These are phyloP conservation scores for Choristoneura fumiferana DNA, from an alignment of 1,140 invertebrate species.

Conservation along the genomic window DNA sequence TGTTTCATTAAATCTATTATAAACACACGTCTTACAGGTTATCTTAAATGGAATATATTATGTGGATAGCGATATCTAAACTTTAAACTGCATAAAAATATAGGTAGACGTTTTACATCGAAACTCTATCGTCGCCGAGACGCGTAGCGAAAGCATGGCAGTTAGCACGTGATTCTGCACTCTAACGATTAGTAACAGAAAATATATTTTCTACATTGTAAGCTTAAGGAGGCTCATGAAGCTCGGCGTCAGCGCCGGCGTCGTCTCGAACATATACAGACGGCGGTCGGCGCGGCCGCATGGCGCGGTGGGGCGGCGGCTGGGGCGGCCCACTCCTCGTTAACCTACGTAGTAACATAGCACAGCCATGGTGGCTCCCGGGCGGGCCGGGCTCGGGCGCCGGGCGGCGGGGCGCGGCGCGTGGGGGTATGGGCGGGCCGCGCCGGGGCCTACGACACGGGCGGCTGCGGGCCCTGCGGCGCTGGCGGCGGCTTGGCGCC, in stretches of 20 bases:
- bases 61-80: constrained; percentile 57
- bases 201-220: constrained; percentile 60
- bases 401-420: constrained; percentile 34
- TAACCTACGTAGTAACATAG: constrained; percentile 70
- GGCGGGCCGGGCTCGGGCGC: constrained; percentile 2
- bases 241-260: constrained; percentile 29
- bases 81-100: constrained; percentile 47
- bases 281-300: constrained; percentile 22
- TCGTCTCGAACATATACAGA: constrained; percentile 31
- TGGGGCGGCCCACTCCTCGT: constrained; percentile 41
- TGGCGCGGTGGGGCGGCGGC: constrained; percentile 29
- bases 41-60: constrained; percentile 73
- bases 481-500: constrained; percentile 61
- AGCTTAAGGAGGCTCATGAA: constrained; percentile 37
- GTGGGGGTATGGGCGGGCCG: constrained; percentile 36
- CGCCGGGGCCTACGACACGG: constrained; percentile 60
- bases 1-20: constrained; percentile 60
- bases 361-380: constrained; percentile 66
- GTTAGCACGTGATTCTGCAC: constrained; percentile 73
- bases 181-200: constrained; percentile 71
- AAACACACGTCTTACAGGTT: constrained; percentile 65
- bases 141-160: constrained; percentile 71
- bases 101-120: constrained; percentile 40
- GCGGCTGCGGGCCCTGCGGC: constrained; percentile 70
- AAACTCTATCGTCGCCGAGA: constrained; percentile 63